phyloP scores from a whole-genome alignment of 2,797 vertebrate species.

The Acanthurus leucopareius region DNA sequence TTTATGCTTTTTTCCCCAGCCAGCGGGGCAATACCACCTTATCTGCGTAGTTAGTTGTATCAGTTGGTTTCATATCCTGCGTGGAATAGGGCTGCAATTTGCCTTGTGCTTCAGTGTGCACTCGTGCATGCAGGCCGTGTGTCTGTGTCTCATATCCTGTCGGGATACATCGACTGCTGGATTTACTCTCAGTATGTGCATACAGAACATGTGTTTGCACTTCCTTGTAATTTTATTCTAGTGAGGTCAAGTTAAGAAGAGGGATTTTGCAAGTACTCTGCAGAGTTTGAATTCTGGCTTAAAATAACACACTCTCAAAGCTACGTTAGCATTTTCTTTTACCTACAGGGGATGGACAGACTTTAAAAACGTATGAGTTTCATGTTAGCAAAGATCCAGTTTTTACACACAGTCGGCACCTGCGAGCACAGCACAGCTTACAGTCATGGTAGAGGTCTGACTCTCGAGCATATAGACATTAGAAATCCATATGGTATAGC shows the following conservation, averaged over 20 bases:
- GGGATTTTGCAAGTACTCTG: not conserved
- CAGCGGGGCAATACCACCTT: slow-evolving; percentile 3
- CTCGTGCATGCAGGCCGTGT: slow-evolving; percentile 13
- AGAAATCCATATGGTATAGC: no score
- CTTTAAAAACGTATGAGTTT: no score
- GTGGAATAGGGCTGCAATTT: not conserved
- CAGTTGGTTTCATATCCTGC: slow-evolving; percentile 55
- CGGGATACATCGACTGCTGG: not conserved
- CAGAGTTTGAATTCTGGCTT: not conserved
- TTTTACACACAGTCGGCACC: no score
- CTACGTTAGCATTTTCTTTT: not conserved
- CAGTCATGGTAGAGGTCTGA: no score
- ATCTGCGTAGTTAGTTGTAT: slow-evolving; percentile 36
- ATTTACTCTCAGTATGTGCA: slow-evolving; percentile 15
- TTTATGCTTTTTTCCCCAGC: slow-evolving; percentile 7
- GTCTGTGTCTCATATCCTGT: slow-evolving; percentile 35
- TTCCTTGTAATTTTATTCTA: not conserved
- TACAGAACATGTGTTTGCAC: not conserved
- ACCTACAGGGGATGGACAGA: no score
- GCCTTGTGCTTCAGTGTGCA: slow-evolving; percentile 10
- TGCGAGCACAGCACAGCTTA: no score
- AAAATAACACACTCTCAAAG: not conserved
- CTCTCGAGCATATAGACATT: no score
- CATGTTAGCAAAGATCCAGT: no score
- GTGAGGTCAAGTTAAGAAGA: not conserved